These are phyloP conservation scores for Aphyosemion australe DNA, from an alignment of 2,113 vertebrate species.

Conservation along the genomic window DNA sequence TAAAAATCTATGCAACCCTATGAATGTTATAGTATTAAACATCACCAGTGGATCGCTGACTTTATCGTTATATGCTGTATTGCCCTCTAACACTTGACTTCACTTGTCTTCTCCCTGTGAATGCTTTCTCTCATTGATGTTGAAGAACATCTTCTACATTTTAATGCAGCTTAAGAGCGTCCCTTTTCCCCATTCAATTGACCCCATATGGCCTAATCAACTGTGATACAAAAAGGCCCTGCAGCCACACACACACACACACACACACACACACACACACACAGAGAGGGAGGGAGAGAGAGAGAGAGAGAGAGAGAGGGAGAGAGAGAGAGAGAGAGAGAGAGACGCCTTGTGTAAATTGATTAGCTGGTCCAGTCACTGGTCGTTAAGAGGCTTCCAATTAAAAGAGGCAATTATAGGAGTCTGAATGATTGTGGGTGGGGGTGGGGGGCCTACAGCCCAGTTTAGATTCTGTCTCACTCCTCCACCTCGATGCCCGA, in stretches of 20 bases:
- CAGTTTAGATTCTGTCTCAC: slow-evolving; percentile 10
- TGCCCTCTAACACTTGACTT: slow-evolving; percentile 4
- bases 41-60: not conserved
- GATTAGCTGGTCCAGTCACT: slow-evolving; percentile 69
- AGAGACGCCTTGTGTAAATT: slow-evolving; percentile 64
- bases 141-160: slow-evolving; percentile 49
- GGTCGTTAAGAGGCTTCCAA: slow-evolving; percentile 77
- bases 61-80: slow-evolving; percentile 36
- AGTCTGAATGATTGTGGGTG: slow-evolving; percentile 62
- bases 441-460: slow-evolving; percentile 44
- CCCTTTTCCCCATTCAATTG: slow-evolving; percentile 56
- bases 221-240: slow-evolving; percentile 51
- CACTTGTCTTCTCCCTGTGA: slow-evolving; percentile 21
- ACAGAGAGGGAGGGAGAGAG: slow-evolving; percentile 10
- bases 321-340: not conserved
- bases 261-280: slow-evolving; percentile 33
- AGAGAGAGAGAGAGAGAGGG: slow-evolving; percentile 10
- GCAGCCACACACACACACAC: slow-evolving; percentile 31
- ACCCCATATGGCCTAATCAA: slow-evolving; percentile 74
- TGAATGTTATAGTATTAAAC: not conserved
- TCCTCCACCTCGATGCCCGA: slow-evolving; percentile 31
- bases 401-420: slow-evolving; percentile 78
- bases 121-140: slow-evolving; percentile 48
- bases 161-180: slow-evolving; percentile 45
- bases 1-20: not conserved